Percentiles rank a stretch among this genome's conserved stretches.
phyloP scores from a whole-genome alignment of 2,888 invertebrate genomes.

The Oegoconia quadripuncta region DNA sequence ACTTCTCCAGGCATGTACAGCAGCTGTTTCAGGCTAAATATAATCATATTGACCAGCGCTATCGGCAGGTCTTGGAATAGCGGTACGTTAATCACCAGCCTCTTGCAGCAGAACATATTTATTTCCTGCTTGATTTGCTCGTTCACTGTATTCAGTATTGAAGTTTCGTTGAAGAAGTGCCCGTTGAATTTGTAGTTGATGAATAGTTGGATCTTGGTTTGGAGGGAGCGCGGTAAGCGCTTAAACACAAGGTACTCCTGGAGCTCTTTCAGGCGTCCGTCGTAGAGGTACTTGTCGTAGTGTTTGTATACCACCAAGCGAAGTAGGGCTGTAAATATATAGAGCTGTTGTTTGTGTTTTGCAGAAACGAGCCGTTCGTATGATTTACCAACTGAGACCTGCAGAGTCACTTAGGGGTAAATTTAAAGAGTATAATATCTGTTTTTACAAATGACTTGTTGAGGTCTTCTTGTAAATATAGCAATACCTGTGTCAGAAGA shows the following conservation, averaged over 20 bases:
- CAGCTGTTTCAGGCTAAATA: conserved; percentile 69
- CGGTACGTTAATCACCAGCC: conserved; percentile 73
- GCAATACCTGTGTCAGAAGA: too few relatives aligned
- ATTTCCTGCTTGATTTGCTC: conserved; percentile 75
- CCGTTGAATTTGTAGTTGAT: conserved; percentile 52
- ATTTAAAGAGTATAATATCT: too few relatives aligned
- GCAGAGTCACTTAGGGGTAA: too few relatives aligned
- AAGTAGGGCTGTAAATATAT: conserved; percentile 23
- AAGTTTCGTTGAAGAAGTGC: conserved; percentile 45
- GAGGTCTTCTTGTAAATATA: too few relatives aligned
- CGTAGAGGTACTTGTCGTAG: conserved; percentile 37
- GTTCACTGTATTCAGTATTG: conserved; percentile 47
- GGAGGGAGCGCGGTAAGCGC: conserved; percentile 37
- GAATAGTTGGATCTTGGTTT: conserved; percentile 43
- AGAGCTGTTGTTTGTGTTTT: too few relatives aligned
- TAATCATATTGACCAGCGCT: conserved; percentile 67
- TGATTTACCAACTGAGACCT: too few relatives aligned
- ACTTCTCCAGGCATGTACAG: conserved; percentile 79
- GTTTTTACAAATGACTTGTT: too few relatives aligned
- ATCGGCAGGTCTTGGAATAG: conserved; percentile 75
- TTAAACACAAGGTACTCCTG: conserved; percentile 42
- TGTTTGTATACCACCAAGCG: conserved; percentile 41
- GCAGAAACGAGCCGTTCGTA: too few relatives aligned
- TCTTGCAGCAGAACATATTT: conserved; percentile 73
- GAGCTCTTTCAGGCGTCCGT: conserved; percentile 40